Conservation (phyloP, 2,797 vertebrate species). For the Anguilla pacifica region DNA sequence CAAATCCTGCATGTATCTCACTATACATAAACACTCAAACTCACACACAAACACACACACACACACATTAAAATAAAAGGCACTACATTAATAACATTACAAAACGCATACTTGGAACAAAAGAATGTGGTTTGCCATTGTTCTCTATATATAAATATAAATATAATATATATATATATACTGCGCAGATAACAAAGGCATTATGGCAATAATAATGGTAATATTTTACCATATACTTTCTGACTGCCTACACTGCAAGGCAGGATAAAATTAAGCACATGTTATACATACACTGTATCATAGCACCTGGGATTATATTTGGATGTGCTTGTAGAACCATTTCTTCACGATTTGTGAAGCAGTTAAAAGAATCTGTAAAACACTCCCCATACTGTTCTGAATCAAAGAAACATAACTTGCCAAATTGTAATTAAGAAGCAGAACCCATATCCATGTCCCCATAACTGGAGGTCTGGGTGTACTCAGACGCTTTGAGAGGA, state of each 20-base stretch:
- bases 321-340: neutral
- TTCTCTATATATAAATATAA: neutral
- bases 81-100: neutral
- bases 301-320: neutral
- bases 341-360: neutral
- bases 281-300: neutral
- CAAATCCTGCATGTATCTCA: neutral
- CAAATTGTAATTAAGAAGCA: neutral
- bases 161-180: neutral
- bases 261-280: neutral
- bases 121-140: neutral
- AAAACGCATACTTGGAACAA: neutral
- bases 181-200: neutral
- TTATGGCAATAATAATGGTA: too few species aligned
- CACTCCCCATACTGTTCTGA: neutral
- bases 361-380: neutral
- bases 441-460: neutral
- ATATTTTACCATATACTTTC: neutral
- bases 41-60: too few species aligned
- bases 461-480: neutral
- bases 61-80: too few species aligned
- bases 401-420: conserved; percentile 7
- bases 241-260: neutral
- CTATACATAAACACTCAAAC: too few species aligned
- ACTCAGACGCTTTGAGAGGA: neutral